Evolutionary conservation across 1,140 invertebrate species (phyloP).

Genomic region (Bombus waltoni): DNA sequence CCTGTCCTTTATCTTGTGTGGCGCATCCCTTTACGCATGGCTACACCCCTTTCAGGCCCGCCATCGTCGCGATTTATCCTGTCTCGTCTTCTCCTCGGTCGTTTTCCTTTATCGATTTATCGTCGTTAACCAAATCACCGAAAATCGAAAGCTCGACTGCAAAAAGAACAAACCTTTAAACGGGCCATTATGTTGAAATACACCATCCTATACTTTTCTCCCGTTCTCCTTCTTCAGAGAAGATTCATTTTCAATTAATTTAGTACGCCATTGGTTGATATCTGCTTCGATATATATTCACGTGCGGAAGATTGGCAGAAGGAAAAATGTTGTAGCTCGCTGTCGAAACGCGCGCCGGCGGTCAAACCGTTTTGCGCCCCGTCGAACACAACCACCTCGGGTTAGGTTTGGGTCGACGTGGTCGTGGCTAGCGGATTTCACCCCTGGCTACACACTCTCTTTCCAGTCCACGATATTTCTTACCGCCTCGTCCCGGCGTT

Average conservation of each 20-base stretch:
- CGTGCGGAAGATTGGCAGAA: background rate
- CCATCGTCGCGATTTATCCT: background rate
- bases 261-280: background rate
- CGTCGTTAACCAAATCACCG: background rate
- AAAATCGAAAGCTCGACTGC: too few relatives aligned
- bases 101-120: background rate
- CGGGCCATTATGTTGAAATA: too few relatives aligned
- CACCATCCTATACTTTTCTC: too few relatives aligned
- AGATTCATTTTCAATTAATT: too few relatives aligned
- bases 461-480: conserved; percentile 61
- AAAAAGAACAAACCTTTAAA: too few relatives aligned
- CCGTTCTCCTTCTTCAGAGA: too few relatives aligned
- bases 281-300: background rate
- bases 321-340: background rate
- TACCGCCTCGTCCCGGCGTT: conserved; percentile 41
- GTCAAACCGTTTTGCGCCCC: conserved; percentile 72
- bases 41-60: conserved; percentile 1
- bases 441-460: conserved; percentile 78
- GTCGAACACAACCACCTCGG: conserved; percentile 76
- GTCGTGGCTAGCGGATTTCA: conserved; percentile 81
- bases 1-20: conserved; percentile 21
- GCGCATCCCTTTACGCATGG: conserved; percentile 12
- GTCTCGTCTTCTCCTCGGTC: background rate
- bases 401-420: conserved; percentile 73
- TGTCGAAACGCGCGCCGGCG: conserved; percentile 41